Evolutionary conservation across 2,888 invertebrate species (phyloP).

Genomic region (Ectemnius cavifrons): DNA sequence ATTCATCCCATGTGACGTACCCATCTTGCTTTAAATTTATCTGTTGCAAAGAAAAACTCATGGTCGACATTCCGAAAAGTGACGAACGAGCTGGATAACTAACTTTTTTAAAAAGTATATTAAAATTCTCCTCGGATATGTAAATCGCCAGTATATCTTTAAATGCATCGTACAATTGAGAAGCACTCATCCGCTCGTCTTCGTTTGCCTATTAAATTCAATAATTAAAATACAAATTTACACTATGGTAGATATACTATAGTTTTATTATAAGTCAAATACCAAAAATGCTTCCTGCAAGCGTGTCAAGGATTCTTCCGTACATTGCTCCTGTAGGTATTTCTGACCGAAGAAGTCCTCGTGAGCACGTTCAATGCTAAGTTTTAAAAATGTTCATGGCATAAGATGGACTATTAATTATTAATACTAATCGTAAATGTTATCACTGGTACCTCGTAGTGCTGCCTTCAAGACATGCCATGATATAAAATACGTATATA

Average conservation of each 20-base stretch:
- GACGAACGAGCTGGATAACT: constrained; percentile 30
- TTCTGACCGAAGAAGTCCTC: constrained; percentile 51
- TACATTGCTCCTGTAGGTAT: constrained; percentile 63
- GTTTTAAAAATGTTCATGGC: not conserved
- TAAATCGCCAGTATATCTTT: constrained; percentile 56
- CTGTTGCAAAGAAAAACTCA: constrained; percentile 63
- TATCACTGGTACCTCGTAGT: constrained; percentile 31
- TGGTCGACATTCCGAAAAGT: too few relatives aligned
- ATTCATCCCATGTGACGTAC: constrained; percentile 86
- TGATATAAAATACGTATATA: constrained; percentile 6
- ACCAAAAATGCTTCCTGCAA: constrained; percentile 67
- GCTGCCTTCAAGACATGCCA: constrained; percentile 34
- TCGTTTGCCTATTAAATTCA: constrained; percentile 47
- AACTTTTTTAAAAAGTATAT: constrained; percentile 83
- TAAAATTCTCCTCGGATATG: constrained; percentile 80
- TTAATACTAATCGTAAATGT: constrained; percentile 5
- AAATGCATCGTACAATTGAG: constrained; percentile 61
- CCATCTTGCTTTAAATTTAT: constrained; percentile 82
- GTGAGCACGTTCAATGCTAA: constrained; percentile 58
- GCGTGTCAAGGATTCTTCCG: constrained; percentile 60
- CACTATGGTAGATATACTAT: not conserved
- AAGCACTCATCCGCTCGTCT: constrained; percentile 56
- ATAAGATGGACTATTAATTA: constrained; percentile 2
- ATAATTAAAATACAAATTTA: not conserved
- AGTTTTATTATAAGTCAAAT: constrained; percentile 19